Percentiles rank a stretch among this genome's conserved stretches.
phyloP scores from a whole-genome alignment of 2,888 invertebrate genomes.

The Pyrochroa serraticornis region DNA sequence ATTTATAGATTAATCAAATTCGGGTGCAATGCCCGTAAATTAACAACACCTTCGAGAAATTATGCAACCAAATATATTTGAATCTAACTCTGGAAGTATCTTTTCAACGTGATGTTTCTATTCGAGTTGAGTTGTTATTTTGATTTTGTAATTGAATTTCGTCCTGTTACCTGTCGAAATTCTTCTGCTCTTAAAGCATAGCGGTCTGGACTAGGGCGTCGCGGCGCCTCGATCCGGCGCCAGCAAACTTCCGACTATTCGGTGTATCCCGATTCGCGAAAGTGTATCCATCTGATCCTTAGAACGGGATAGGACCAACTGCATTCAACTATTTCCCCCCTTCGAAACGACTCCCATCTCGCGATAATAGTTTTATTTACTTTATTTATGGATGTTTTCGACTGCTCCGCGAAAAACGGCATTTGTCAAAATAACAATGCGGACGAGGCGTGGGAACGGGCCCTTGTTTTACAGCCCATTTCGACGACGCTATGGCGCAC shows the following conservation, averaged over 20 bases:
- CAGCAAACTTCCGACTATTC: conserved; percentile 44
- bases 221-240: conserved; percentile 60
- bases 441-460: conserved; percentile 34
- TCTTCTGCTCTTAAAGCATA: conserved; percentile 25
- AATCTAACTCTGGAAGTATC: no score
- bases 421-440: conserved; percentile 56
- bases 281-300: conserved; percentile 37
- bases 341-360: conserved; percentile 15
- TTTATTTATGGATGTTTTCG: conserved; percentile 59
- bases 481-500: no score
- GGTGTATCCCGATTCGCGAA: conserved; percentile 40
- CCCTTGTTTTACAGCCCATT: conserved; percentile 29
- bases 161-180: conserved; percentile 19
- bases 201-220: conserved; percentile 52
- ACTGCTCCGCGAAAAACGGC: conserved; percentile 54
- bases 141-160: neutral
- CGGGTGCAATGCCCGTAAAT: no score
- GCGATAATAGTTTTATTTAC: conserved; percentile 51
- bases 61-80: no score
- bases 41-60: no score
- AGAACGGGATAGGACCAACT: conserved; percentile 24
- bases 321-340: conserved; percentile 17
- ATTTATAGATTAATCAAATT: no score
- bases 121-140: no score
- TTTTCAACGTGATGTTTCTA: no score